A percentile compares a stretch with the other conserved stretches of the same genome.
These are phyloP conservation scores for Ectemnius continuus DNA, from an alignment of 2,888 invertebrate species.

Conservation along the genomic window DNA sequence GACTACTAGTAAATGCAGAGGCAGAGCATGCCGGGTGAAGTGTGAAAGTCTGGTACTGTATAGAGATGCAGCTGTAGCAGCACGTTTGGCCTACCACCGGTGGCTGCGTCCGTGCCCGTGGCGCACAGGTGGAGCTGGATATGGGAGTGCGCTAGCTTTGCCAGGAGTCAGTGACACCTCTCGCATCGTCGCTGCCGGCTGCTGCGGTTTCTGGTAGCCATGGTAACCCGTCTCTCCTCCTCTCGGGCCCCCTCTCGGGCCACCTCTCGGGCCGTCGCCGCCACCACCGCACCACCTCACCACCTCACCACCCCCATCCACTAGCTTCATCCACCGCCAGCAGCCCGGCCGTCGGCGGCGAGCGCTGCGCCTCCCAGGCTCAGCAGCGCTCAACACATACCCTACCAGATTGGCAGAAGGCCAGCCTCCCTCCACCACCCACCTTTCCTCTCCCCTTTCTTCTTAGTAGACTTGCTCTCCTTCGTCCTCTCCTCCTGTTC, in stretches of 20 bases:
- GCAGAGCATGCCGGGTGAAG: too few relatives aligned
- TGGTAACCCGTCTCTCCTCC: conserved; percentile 71
- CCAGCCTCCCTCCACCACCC: conserved; percentile 60
- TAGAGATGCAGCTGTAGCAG: too few relatives aligned
- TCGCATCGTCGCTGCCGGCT: conserved; percentile 73
- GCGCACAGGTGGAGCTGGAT: conserved; percentile 2
- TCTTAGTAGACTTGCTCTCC: conserved; percentile 9
- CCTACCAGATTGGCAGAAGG: conserved; percentile 55
- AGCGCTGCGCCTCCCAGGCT: too few relatives aligned
- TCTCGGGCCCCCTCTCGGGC: too few relatives aligned
- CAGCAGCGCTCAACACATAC: not conserved
- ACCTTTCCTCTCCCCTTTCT: conserved; percentile 43
- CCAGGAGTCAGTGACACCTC: conserved; percentile 78
- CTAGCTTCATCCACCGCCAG: conserved; percentile 9
- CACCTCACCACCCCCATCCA: conserved; percentile 48
- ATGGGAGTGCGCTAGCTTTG: conserved; percentile 61
- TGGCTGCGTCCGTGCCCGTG: not conserved
- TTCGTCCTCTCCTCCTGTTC: conserved; percentile 12
- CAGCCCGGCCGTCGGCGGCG: conserved; percentile 39
- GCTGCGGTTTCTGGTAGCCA: conserved; percentile 76
- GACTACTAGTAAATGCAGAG: too few relatives aligned
- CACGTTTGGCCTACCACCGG: too few relatives aligned
- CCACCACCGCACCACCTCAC: too few relatives aligned
- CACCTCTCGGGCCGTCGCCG: too few relatives aligned
- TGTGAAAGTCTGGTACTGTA: too few relatives aligned